Base-by-base conservation (phyloP, 2,888 invertebrate species). In the Hydraecia micacea region DNA sequence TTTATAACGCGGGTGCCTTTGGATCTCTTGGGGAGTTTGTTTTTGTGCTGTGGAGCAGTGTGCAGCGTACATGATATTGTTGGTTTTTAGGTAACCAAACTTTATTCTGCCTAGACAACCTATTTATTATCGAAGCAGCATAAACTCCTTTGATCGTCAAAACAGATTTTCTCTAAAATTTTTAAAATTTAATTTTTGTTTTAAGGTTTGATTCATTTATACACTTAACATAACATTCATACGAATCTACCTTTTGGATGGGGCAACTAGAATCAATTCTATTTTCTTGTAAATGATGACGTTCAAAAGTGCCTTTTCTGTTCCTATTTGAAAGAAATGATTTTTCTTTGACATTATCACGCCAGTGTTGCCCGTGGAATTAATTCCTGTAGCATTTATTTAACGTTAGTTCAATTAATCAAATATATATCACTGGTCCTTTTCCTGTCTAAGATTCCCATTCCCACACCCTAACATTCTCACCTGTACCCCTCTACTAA, bases 1-100 rank as follows among this genome's bases (percentile, higher is more conserved):
- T 77, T 78, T 86, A 75, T 72, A 81, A 9, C 49, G 75, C 32
- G 52, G 67, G 36, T 63, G 32, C n/a, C n/a, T 78, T 73, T 76
- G 62, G 28, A 60, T 69, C 52, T 73, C 60, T 62, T 39, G 55
- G 18, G 49, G 58, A 42, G n/a, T 66, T 67, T 25, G 28, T 49
- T 66, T 46, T 69, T 69, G n/a, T 21, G 15, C 8, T n/a, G n/a
- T 42, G 15, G 11, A 25, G 1, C n/a, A n/a, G n/a, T n/a, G n/a
- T n/a, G n/a, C n/a, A n/a, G n/a, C 7, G 4, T 32, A 21, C 0
- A 42, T 62, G 1, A n/a, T 55, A 49, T 1, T 58, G 0, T 42
- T n/a, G 3, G 21, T 69, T 52, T 7, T 28, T 2, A 28, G 1
- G 21, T 58, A 8, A 9, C 2, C 9, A 6, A 75, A 13, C 9